A percentile compares a stretch with the other conserved stretches of the same genome.
Evolutionary conservation across 2,888 invertebrate species (phyloP).

Genomic region (Sphinx pinastri): DNA sequence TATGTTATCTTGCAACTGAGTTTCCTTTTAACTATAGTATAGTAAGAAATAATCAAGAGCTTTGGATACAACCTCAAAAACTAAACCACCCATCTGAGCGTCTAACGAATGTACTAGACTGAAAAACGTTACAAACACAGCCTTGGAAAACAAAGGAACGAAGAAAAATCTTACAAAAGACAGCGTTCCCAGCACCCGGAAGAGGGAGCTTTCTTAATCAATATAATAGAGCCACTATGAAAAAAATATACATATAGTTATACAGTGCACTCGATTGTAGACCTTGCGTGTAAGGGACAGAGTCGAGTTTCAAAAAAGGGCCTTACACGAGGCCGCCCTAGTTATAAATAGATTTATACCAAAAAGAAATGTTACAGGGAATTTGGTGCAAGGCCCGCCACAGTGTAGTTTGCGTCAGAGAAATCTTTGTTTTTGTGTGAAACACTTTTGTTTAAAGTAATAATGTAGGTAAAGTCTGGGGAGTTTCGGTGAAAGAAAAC

Average conservation of each 20-base stretch:
- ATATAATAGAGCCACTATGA: slow-evolving; percentile 83
- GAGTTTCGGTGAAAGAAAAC: too few species aligned
- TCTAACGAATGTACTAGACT: neutral
- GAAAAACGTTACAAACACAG: slow-evolving; percentile 44
- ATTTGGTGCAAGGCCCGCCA: slow-evolving; percentile 77
- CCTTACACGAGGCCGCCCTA: slow-evolving; percentile 72
- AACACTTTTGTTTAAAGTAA: neutral
- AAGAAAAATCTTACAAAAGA: slow-evolving; percentile 73
- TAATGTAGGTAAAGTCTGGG: too few species aligned
- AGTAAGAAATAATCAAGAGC: too few species aligned
- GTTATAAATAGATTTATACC: slow-evolving; percentile 85
- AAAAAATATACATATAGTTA: slow-evolving; percentile 75
- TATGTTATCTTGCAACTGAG: too few species aligned
- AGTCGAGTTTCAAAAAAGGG: slow-evolving; percentile 49
- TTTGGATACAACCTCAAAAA: too few species aligned
- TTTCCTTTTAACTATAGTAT: too few species aligned
- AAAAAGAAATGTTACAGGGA: slow-evolving; percentile 84
- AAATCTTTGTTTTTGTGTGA: slow-evolving; percentile 10
- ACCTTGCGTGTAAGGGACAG: slow-evolving; percentile 43
- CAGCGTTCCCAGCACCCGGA: slow-evolving; percentile 74
- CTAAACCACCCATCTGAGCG: neutral
- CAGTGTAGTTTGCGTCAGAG: slow-evolving; percentile 62
- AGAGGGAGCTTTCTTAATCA: slow-evolving; percentile 78
- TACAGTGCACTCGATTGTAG: slow-evolving; percentile 42
- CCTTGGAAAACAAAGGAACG: slow-evolving; percentile 69